Base-by-base conservation (phyloP, 2,113 vertebrate species). In the Petaurus breviceps region DNA sequence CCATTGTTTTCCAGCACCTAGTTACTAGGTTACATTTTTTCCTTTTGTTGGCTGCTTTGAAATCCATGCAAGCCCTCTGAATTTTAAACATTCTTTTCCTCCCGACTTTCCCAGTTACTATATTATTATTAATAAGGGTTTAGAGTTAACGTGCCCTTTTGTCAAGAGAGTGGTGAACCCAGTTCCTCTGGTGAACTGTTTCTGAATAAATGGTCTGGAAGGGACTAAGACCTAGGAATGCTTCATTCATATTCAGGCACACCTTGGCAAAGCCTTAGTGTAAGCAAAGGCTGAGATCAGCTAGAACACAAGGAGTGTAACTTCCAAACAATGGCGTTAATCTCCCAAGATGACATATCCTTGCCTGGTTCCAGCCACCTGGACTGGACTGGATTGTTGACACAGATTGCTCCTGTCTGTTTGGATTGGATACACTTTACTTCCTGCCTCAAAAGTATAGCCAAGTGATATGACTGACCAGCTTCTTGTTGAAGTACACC, bases 41-140 rank as follows among this genome's bases (percentile, higher is more conserved):
- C 77, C 93, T 93, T 96, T 96, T 97, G 51, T 97, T 97, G 98
- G 91, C 94, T 96, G 51, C 95, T 97, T 96, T 98, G 92, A 84
- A 97, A 37, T 23, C 51, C 92, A 0, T 37, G 31, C 31, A 92
- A 98, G 94, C 90, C 91, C 92, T 97, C 92, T 96, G 93, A 95
- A 23, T 94, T 95, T 51, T 96, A 95, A 97, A 51, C 57, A 92
- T 95, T 96, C 37, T 97, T 98, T 98, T 96, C 55, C 55, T 93
- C 90, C 90, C 14, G 7, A 49, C 95, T 97, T 98, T 96, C 94
- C 51, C 77, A 53, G 53, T 92, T 89, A n/a, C 91, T 16, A n/a
- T 55, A 49, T 94, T 90, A 90, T 92, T 57, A 68, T 96, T 95
- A 46, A 92, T 93, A 51, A 50, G 19, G 2, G 68, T 43, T 68